Evolutionary conservation across 2,888 invertebrate species (phyloP), one percentile per base, ranked within the genome.

Genomic region (Morpho achilles): DNA sequence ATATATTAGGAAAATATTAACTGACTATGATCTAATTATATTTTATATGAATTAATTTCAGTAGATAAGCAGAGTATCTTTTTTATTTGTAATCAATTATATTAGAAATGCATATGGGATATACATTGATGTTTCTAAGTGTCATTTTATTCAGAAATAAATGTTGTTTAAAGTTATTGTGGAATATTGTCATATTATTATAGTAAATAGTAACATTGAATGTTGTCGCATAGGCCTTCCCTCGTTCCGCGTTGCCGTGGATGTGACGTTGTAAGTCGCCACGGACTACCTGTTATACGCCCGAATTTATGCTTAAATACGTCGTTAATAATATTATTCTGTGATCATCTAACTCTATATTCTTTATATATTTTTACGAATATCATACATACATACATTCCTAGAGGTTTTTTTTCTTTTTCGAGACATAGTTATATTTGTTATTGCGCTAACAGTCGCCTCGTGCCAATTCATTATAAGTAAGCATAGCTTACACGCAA

Each of bases 261-360:
- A 51, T 64, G 67, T 70, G 58, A 60, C 60, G 60, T 59, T 63
- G 59, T 65, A 61, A 62, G 62, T 69, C 67, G 75, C 74, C 69
- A 54, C 65, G 65, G 71, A 69, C 71, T 65, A 70, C 75, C 75
- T 61, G 50, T 56, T 78, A 73, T 71, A 75, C 80, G 76, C 80
- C 64, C 66, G 64, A 65, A 64, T 64, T 55, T 59, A 61, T 56
- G 62, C 59, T 58, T 56, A 58, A 76, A 84, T 86, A 61, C 56
- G 84, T 86, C 83, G 58, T 61, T 64, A 66, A 61, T 65, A 64
- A 64, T 85, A 85, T 84, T 63, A 63, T 86, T 83, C 76, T 88
- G 87, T 88, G 87, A 88, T 87, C 84, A 80, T 48, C 77, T 80
- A 82, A 76, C 77, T 81, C 79, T 84, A 72, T 80, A 77, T 82